Evolutionary conservation across 1,140 invertebrate genomes (phyloP).

Genomic region (Portunus trituberculatus): DNA sequence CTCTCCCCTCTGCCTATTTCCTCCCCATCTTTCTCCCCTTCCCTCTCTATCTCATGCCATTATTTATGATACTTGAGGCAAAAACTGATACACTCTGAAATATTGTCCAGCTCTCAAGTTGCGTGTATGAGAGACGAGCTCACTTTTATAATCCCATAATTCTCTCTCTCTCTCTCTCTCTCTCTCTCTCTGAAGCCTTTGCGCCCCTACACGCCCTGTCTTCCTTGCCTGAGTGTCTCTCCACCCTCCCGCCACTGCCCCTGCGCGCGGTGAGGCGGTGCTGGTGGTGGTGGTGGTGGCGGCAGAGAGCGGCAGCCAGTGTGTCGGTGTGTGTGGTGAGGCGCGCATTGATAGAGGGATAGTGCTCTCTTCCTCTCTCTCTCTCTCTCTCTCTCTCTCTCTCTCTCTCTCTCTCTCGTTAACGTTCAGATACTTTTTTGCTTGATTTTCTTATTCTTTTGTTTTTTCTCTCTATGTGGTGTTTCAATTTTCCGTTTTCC

Average conservation of each 20-base stretch:
- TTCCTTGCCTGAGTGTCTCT: not conserved
- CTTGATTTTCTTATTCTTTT: too few relatives aligned
- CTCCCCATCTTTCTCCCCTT: not conserved
- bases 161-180: constrained; percentile 38
- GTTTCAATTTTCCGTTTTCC: too few relatives aligned
- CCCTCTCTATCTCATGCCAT: too few relatives aligned
- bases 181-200: not conserved
- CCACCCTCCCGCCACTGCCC: not conserved
- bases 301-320: not conserved
- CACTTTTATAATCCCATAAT: not conserved
- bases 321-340: not conserved
- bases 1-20: not conserved
- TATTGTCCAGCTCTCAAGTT: not conserved
- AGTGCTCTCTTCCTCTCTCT: too few relatives aligned
- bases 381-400: not conserved
- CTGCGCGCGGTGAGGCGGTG: not conserved
- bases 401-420: not conserved
- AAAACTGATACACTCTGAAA: not conserved
- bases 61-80: too few relatives aligned
- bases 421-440: too few relatives aligned
- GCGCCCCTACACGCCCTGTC: not conserved
- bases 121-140: not conserved
- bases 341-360: not conserved
- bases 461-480: too few relatives aligned
- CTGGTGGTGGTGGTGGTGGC: not conserved